Conservation (phyloP, 2,888 invertebrate genomes). For the Plagiodera versicolora region DNA sequence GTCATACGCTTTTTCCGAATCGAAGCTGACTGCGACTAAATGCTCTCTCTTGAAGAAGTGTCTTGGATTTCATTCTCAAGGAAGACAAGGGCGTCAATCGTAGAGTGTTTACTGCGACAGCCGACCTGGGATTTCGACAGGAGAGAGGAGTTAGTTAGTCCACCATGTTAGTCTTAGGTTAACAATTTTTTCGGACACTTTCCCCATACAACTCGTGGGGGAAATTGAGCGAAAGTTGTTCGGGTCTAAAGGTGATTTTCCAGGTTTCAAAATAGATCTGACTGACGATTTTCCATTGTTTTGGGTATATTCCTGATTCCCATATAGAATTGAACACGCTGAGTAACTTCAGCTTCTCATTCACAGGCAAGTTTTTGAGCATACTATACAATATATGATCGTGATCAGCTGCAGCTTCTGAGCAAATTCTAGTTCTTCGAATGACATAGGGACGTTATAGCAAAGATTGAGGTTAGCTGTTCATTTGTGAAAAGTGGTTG, state of each 20-base stretch:
- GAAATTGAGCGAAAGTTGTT: not conserved
- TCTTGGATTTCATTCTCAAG: not conserved
- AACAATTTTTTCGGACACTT: not conserved
- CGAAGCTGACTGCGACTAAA: conserved; percentile 7
- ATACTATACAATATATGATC: not conserved
- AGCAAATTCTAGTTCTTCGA: not conserved
- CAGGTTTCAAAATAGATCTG: not conserved
- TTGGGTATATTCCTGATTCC: not conserved
- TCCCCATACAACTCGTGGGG: not conserved
- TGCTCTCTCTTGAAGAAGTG: not conserved
- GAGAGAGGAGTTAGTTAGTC: not conserved
- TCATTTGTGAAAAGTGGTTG: not conserved
- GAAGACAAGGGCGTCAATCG: not conserved
- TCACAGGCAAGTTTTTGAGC: not conserved
- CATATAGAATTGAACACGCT: not conserved
- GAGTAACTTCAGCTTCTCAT: not conserved
- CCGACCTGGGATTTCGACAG: too few species aligned
- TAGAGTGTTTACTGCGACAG: not conserved
- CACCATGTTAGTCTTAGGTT: not conserved
- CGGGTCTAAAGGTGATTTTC: not conserved
- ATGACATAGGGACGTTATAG: not conserved
- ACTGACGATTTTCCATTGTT: not conserved
- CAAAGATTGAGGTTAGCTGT: too few species aligned
- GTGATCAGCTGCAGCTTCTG: not conserved
- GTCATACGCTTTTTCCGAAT: conserved; percentile 13